Evolutionary conservation across 2,113 vertebrate genomes (phyloP).

Genomic region (Nibea albiflora): DNA sequence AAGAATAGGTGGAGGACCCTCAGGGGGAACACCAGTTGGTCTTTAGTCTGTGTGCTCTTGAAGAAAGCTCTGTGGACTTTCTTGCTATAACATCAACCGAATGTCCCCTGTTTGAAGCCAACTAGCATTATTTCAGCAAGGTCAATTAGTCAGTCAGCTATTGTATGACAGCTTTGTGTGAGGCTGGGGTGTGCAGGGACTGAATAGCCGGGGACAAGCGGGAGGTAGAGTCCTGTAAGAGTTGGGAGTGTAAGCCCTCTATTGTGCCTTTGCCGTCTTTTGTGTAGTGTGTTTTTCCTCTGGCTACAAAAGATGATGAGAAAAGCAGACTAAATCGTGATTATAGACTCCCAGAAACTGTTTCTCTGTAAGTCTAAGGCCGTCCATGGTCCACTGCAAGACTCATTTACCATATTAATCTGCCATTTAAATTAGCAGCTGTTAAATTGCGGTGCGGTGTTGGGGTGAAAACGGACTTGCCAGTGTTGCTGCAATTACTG

Average conservation of each 20-base stretch:
- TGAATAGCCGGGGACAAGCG: conserved; percentile 33
- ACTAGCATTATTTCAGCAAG: conserved; percentile 71
- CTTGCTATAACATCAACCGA: conserved; percentile 45
- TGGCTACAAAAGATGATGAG: conserved; percentile 30
- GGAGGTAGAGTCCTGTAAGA: conserved; percentile 35
- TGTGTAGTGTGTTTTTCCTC: conserved; percentile 19
- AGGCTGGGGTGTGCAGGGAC: conserved; percentile 13
- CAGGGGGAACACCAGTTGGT: conserved; percentile 37
- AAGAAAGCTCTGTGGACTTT: conserved; percentile 54
- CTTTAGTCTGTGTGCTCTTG: conserved; percentile 54
- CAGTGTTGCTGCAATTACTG: conserved; percentile 10
- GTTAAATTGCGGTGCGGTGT: background rate
- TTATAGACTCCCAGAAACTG: background rate
- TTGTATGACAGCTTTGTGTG: conserved; percentile 65
- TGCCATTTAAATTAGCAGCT: conserved; percentile 12
- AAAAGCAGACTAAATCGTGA: background rate
- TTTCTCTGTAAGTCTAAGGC: conserved; percentile 4
- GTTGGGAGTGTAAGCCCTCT: conserved; percentile 24
- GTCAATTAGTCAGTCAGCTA: conserved; percentile 74
- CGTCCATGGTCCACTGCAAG: background rate
- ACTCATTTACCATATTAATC: conserved; percentile 20
- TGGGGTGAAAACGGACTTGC: conserved; percentile 2
- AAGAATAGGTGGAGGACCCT: conserved; percentile 73
- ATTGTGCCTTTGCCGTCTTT: conserved; percentile 44
- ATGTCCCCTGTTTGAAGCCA: conserved; percentile 55